Evolutionary conservation across 2,888 invertebrate species (phyloP), one percentile per base, ranked within the genome.

Genomic region (Blastobasis lacticolella): DNA sequence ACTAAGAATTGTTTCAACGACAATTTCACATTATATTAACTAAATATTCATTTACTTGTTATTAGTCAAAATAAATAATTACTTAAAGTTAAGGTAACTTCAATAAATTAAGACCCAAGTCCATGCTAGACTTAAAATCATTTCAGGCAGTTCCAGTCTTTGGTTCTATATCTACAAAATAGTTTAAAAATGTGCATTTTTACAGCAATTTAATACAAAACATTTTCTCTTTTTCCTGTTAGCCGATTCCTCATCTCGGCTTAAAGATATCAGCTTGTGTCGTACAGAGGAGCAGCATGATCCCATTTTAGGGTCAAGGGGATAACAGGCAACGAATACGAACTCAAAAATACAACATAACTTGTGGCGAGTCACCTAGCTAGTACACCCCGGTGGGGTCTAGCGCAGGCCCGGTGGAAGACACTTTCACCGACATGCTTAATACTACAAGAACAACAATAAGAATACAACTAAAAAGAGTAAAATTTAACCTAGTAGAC

Each of bases 41-140:
- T 23, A 61, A 50, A 66, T 72, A 75, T 71, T 73, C 73, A 74
- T 67, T 74, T 53, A 46, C 71, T 64, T 69, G 78, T 23, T 23
- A 23, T 80, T 80, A 85, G 75, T 80, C 64, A 86, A 23, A 23
- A 87, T 86, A 86, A 87, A 86, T 84, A 83, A 81, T 81, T 61
- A 66, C 84, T 84, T 82, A 84, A 37, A 61, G 54, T 73, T 80
- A 86, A 77, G 86, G 86, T 87, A 87, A 87, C 85, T 87, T 83
- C 71, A 80, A 86, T 85, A 85, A 84, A 82, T 81, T 82, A 85
- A 75, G 57, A 71, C 69, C 71, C 60, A 67, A 72, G 71, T 75
- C 73, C 59, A 65, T 63, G 62, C 59, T 23, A 75, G 77, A 78
- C 76, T 66, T 62, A 54, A 58, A 62, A 67, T 65, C 65, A 60